Base-by-base conservation (phyloP, 2,113 vertebrate species). In the Caretta caretta region DNA sequence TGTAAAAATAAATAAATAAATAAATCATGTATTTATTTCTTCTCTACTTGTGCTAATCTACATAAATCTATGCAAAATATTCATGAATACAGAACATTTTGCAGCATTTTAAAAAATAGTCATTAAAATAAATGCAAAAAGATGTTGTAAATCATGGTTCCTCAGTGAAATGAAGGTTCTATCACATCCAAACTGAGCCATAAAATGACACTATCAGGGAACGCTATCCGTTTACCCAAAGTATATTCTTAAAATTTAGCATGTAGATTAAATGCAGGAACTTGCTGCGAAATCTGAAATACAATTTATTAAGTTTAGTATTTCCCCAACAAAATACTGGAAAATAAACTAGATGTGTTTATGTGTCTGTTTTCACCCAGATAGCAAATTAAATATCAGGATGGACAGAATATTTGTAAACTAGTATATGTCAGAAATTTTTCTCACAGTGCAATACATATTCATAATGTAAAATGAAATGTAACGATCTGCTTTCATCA, bases 81-180 rank as follows among this genome's bases (percentile, higher is more conserved):
- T 95, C 29, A 93, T 90, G 53, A 94, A 83, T 87, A 84, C 25
- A 95, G 62, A 94, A 83, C 4, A 84, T 17, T 29, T 49, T 82
- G 54, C 31, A 84, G 24, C 29, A 84, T 88, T 93, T 96, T 27
- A 51, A 94, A 93, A 76, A 87, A 65, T 3, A 54, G 27, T 22
- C 31, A 76, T 80, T 92, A 88, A 94, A 95, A 95, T 95, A 93
- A 94, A 86, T 84, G 69, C 42, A 94, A 89, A 57, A 89, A 89
- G 93, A 88, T 86, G 7, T 12, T 94, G 27, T 89, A 96, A 93
- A 92, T 94, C 46, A 80, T 24, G 2, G 5, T 59, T 94, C 11
- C 13, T 91, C 69, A 65, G 57, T 49, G 27, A 96, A 96, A 90
- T 6, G 5, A 86, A 51, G 19, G n/a, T 80, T 80, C 50, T 84